Evolutionary conservation across 2,113 vertebrate genomes (phyloP).

Genomic region (Indri indri): DNA sequence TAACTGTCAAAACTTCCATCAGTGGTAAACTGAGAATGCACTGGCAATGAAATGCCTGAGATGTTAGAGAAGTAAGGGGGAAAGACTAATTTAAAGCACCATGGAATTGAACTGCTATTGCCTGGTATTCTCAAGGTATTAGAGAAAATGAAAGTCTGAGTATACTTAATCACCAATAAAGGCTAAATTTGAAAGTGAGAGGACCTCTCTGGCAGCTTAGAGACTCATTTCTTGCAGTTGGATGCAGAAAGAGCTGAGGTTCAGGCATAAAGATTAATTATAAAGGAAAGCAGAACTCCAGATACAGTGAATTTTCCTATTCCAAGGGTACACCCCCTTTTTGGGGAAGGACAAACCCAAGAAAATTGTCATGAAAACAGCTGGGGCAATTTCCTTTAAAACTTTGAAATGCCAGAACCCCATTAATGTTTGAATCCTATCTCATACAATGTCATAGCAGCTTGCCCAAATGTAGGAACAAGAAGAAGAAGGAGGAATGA

Average conservation of each 20-base stretch:
- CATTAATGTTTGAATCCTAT: background rate
- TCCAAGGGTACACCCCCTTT: background rate
- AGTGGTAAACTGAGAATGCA: background rate
- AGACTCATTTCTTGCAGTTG: background rate
- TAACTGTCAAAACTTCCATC: background rate
- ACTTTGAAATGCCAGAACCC: background rate
- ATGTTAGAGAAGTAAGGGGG: background rate
- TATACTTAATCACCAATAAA: background rate
- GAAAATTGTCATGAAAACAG: background rate
- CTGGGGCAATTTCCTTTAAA: background rate
- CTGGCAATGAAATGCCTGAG: accelerated
- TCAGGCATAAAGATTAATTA: background rate
- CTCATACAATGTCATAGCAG: background rate
- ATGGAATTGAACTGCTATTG: background rate
- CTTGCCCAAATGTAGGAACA: background rate
- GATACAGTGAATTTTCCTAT: background rate
- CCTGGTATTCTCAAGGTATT: background rate
- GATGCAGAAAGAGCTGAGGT: background rate
- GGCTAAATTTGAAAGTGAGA: background rate
- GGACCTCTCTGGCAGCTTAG: background rate
- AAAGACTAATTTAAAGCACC: background rate
- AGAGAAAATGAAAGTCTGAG: background rate
- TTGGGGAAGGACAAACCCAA: background rate
- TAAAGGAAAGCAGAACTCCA: background rate
- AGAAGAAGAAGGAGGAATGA: background rate